Base-by-base conservation (phyloP, 53 echinoderm and acorn worm species). In the Glandiceps talaboti region DNA sequence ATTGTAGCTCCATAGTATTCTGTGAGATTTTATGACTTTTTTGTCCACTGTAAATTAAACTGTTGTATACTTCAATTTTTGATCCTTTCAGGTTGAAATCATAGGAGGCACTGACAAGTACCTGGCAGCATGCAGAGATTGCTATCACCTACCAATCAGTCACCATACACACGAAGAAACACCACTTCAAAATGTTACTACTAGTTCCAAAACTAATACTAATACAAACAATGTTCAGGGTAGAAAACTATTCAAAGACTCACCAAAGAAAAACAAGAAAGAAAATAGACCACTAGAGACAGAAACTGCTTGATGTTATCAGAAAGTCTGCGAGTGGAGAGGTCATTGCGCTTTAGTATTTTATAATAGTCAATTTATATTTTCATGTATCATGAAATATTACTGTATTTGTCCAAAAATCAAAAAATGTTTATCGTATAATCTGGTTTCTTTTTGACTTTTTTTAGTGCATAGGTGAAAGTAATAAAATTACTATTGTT, bases 31-130 rank as follows among this genome's bases (percentile, higher is more conserved):
- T n/a, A n/a, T n/a, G n/a, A n/a, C n/a, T n/a, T n/a, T n/a, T n/a
- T n/a, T n/a, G n/a, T n/a, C n/a, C n/a, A n/a, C n/a, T n/a, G n/a
- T n/a, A n/a, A n/a, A n/a, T n/a, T n/a, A n/a, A n/a, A n/a, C n/a
- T n/a, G n/a, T n/a, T n/a, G n/a, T n/a, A n/a, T n/a, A n/a, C n/a
- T n/a, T n/a, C n/a, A n/a, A n/a, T n/a, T n/a, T n/a, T n/a, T n/a
- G n/a, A n/a, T n/a, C 45, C 30, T 6, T 29, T n/a, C 87, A 99
- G 99, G 31, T 99, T 77, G 99, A 99, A 74, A 86, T 99, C 25
- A 99, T 99, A 27, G 99, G 99, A 74, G 99, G 99, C 25, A 89
- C 99, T 0, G 99, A 99, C 77, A 99, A 99, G 79, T 99, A 99
- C 93, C 93, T 99, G 99, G 99, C 99, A 0, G 99, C 90, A 29